A percentile compares a stretch with the other conserved stretches of the same genome.
These are phyloP conservation scores for Microcaecilia unicolor DNA, from an alignment of 2,797 vertebrate genomes.

Conservation along the genomic window DNA sequence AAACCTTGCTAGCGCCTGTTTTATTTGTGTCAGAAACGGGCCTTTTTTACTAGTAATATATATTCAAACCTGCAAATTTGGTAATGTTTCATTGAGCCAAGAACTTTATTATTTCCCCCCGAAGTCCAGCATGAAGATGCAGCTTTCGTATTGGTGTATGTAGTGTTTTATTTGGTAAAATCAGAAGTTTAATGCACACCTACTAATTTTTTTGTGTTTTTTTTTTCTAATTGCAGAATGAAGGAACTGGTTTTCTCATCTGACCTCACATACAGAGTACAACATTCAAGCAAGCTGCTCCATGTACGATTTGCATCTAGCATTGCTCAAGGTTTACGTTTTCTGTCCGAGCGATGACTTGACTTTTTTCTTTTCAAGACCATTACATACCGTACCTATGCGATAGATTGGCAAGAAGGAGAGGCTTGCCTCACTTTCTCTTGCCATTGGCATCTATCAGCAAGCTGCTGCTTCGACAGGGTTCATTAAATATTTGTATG, in stretches of 20 bases:
- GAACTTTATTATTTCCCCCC: too few species aligned
- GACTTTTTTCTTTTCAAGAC: slow-evolving; percentile 9
- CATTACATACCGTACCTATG: slow-evolving; percentile 24
- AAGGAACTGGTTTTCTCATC: slow-evolving; percentile 32
- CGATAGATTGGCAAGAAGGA: slow-evolving; percentile 23
- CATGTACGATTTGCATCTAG: slow-evolving; percentile 21
- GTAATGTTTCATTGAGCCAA: too few species aligned
- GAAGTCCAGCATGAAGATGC: too few species aligned
- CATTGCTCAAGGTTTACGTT: slow-evolving; percentile 50
- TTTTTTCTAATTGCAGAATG: slow-evolving; percentile 51
- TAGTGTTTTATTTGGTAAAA: too few species aligned
- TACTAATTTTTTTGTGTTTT: slow-evolving; percentile 19
- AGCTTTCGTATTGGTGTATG: too few species aligned
- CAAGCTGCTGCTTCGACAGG: slow-evolving; percentile 32
- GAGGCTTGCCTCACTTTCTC: slow-evolving; percentile 21
- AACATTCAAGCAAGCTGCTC: slow-evolving; percentile 35
- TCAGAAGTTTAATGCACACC: too few species aligned
- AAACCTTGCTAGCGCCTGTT: too few species aligned
- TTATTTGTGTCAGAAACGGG: too few species aligned
- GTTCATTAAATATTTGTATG: slow-evolving; percentile 16
- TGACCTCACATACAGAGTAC: slow-evolving; percentile 28
- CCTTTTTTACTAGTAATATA: too few species aligned
- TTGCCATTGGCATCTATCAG: slow-evolving; percentile 23
- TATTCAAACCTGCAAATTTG: too few species aligned
- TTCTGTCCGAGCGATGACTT: slow-evolving; percentile 19